These are phyloP conservation scores for Mizuhopecten yessoensis DNA, from an alignment of 1,140 invertebrate species.

Conservation along the genomic window DNA sequence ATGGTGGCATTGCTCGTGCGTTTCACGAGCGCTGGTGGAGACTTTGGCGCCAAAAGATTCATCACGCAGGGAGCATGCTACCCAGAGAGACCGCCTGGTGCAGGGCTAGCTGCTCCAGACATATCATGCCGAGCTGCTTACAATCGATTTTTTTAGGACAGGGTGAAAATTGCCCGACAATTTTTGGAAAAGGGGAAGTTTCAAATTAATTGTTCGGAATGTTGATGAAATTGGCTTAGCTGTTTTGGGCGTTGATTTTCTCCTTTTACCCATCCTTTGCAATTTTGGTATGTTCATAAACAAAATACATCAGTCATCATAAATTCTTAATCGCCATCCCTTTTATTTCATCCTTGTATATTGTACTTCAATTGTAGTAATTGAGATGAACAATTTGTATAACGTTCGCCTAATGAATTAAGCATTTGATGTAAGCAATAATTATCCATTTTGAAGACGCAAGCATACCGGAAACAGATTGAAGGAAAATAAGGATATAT, in stretches of 20 bases:
- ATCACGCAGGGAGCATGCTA: not conserved
- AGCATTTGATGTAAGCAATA: too few species aligned
- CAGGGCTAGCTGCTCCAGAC: not conserved
- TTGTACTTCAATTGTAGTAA: too few species aligned
- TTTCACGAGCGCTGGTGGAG: conserved; percentile 8
- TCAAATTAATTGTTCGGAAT: conserved; percentile 29
- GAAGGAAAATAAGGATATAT: too few species aligned
- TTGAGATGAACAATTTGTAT: too few species aligned
- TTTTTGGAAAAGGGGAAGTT: conserved; percentile 12
- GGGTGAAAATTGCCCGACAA: conserved; percentile 18
- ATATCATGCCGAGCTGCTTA: not conserved
- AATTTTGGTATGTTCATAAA: not conserved
- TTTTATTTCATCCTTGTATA: too few species aligned
- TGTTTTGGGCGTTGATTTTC: not conserved
- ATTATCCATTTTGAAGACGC: too few species aligned
- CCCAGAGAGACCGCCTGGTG: not conserved
- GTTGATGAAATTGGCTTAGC: not conserved
- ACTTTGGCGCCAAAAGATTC: conserved; percentile 17
- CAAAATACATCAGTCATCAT: too few species aligned
- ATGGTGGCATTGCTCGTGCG: conserved; percentile 28
- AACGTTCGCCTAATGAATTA: too few species aligned
- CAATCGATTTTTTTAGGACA: not conserved
- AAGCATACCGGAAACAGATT: too few species aligned
- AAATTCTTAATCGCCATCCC: too few species aligned
- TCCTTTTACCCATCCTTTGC: not conserved